Evolutionary conservation across 92 coral and sea anemone species (phyloP), one percentile per base, ranked within the genome.

Genomic region (Epizoanthus scotinus): DNA sequence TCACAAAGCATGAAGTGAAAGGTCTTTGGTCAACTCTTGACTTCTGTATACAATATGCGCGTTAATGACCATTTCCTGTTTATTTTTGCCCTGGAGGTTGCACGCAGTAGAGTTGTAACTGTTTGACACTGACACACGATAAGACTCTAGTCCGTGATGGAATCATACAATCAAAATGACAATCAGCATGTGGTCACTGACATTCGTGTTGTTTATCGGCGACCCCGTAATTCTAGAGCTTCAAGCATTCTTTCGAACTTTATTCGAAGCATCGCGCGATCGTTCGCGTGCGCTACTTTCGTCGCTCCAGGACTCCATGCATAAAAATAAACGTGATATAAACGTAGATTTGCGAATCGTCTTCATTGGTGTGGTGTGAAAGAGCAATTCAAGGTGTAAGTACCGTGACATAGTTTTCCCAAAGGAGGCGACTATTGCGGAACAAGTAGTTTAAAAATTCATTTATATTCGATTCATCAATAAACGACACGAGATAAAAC

Each of bases 41-140:
- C 81, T 50, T 18, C 15, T 71, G 78, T 29, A 64, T 29, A 27
- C 47, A 52, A 26, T 71, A 71, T 71, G 61, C 63, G 25, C 19
- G 22, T 71, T 71, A 53, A 27, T 71, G 15, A 28, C 78, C 60
- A 36, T 75, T 73, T 59, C 67, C 81, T 75, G 81, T 59, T 75
- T 75, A 57, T 75, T 75, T 59, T 75, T 7, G 44, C 44, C 67
- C 42, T 15, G 19, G 44, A 59, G 56, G 52, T 34, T 47, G 52
- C 52, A 44, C 67, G 47, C 8, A 55, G 20, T 27, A 10, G 62
- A 26, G 65, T 54, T 31, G 44, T 55, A 55, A 19, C 50, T 44
- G 18, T 28, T 64, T 34, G 27, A 38, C 36, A 47, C 52, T 47
- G 52, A 25, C 70, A 29, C 8, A 8, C 36, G 70, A 31, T 64